phyloP scores from a whole-genome alignment of 2,888 invertebrate genomes.

The Priocnemis perturbator region DNA sequence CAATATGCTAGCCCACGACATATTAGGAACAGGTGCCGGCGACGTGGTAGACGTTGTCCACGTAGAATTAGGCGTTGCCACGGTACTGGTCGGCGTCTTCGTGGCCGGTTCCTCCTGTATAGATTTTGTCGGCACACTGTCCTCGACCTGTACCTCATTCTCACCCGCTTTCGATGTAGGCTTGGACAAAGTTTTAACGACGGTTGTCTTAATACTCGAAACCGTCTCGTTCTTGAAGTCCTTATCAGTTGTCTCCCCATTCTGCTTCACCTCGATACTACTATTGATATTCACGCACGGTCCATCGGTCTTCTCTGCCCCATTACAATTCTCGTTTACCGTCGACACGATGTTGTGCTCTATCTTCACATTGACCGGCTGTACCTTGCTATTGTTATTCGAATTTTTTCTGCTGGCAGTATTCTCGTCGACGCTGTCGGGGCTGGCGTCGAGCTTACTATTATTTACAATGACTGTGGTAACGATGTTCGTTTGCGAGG shows the following conservation, averaged over 20 bases:
- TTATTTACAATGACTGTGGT: conserved; percentile 64
- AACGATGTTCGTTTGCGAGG: conserved; percentile 60
- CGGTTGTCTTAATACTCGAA: conserved; percentile 49
- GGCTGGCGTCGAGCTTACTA: conserved; percentile 57
- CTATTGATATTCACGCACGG: conserved; percentile 64
- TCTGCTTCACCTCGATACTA: conserved; percentile 64
- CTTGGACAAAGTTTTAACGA: conserved; percentile 52
- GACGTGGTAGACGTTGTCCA: conserved; percentile 26
- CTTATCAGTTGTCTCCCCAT: conserved; percentile 56
- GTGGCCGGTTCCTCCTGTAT: conserved; percentile 35
- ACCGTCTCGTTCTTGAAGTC: conserved; percentile 55
- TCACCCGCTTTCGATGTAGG: conserved; percentile 43
- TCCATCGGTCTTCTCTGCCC: conserved; percentile 58
- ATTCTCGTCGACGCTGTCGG: conserved; percentile 51
- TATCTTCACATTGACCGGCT: conserved; percentile 62
- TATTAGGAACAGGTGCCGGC: conserved; percentile 34
- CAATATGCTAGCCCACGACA: conserved; percentile 73
- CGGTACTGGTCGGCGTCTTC: conserved; percentile 39
- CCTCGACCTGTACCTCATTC: conserved; percentile 43
- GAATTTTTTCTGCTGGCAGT: conserved; percentile 43
- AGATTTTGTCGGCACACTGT: conserved; percentile 32
- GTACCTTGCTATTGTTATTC: conserved; percentile 43
- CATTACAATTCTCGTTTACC: conserved; percentile 58
- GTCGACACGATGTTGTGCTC: conserved; percentile 62
- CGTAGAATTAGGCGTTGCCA: conserved; percentile 17